Evolutionary conservation across 2,797 vertebrate genomes (phyloP), one percentile per base, ranked within the genome.

Genomic region (Tragopan temminckii): DNA sequence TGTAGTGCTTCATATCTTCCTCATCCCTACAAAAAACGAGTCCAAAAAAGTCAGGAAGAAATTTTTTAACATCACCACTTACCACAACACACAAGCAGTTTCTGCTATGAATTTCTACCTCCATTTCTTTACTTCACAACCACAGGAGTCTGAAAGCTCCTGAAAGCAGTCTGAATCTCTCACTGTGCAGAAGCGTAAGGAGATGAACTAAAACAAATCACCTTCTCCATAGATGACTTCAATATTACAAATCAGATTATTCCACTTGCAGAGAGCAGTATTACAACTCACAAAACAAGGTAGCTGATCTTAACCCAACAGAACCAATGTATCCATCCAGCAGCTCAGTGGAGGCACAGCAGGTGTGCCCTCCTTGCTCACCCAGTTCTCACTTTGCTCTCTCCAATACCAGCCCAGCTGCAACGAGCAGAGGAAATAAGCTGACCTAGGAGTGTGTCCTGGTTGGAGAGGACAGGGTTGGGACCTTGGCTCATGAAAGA

Each of bases 121-220:
- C 11, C n/a, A 35, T 50, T 90, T 89, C 52, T 38, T 58, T 27
- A 76, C 53, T 72, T 66, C 69, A 91, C 33, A 63, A 45, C 43
- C 29, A 58, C 69, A 85, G 84, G 68, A 93, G 62, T 21, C 7
- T 23, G 79, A 78, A 90, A 90, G 80, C 61, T 83, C 52, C 62
- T 29, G 59, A 53, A 57, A 87, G 71, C 42, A 76, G 36, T 7
- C 82, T 52, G 35, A 67, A 20, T 48, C 70, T 78, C 42, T 33
- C 10, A n/a, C 43, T 42, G 53, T 14, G 62, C 25, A 68, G 84
- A 78, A 80, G 77, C 4, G n/a, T 0, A 13, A 48, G 48, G 35
- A 12, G 50, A 67, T 48, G 19, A 38, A 23, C 48, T 48, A 63
- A 61, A 80, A 38, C 55, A 57, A 52, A 59, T 31, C 3, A 69